Conservation (phyloP, 2,888 invertebrate species). For the Arge pagana region DNA sequence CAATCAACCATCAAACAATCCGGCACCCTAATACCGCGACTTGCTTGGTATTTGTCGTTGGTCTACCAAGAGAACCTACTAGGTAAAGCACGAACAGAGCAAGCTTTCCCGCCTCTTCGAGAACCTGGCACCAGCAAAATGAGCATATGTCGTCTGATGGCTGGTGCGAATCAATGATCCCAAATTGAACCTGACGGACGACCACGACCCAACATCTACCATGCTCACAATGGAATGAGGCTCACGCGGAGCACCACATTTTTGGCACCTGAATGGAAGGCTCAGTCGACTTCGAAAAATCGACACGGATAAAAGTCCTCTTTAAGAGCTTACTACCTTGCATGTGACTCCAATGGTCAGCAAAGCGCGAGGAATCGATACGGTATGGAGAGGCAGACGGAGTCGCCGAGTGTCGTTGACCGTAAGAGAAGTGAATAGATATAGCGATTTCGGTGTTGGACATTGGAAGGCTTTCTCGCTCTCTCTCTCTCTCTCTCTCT, state of each 20-base stretch:
- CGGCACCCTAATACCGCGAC: conserved; percentile 49
- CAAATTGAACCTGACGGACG: too few species aligned
- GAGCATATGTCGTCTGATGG: conserved; percentile 51
- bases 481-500: too few species aligned
- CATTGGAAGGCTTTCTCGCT: conserved; percentile 13
- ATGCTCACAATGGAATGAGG: too few species aligned
- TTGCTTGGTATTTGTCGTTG: conserved; percentile 23
- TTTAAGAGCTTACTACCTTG: too few species aligned
- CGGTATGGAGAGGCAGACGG: conserved; percentile 22
- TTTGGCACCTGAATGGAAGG: too few species aligned
- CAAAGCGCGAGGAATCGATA: too few species aligned
- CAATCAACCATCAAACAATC: conserved; percentile 58
- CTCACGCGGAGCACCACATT: too few species aligned
- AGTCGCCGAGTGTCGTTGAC: conserved; percentile 47
- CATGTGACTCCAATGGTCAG: too few species aligned
- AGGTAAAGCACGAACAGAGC: conserved; percentile 24
- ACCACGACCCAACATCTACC: too few species aligned
- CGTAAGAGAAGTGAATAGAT: conserved; percentile 27
- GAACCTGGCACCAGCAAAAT: conserved; percentile 35
- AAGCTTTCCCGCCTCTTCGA: conserved; percentile 26
- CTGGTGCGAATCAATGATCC: too few species aligned
- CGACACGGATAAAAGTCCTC: too few species aligned
- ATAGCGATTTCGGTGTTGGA: conserved; percentile 9
- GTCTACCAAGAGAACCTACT: conserved; percentile 5
- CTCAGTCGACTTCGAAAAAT: too few species aligned